Percentiles rank a stretch among this genome's conserved stretches.
These are phyloP conservation scores for Podargus strigoides DNA, from an alignment of 2,797 vertebrate species.

Conservation along the genomic window DNA sequence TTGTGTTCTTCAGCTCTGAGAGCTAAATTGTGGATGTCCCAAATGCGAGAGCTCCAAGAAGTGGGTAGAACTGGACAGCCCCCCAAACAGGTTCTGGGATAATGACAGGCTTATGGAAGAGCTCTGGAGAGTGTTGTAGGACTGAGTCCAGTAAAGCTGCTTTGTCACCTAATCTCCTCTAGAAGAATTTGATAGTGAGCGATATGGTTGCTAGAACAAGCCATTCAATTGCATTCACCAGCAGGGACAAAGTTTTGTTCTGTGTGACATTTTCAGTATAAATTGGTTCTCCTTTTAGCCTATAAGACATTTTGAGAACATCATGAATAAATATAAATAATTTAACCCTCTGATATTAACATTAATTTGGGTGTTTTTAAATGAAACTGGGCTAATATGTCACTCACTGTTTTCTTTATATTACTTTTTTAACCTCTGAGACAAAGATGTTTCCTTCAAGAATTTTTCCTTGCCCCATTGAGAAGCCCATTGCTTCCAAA, in stretches of 20 bases:
- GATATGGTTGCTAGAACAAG: neutral
- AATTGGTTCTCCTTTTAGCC: neutral
- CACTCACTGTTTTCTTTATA: neutral
- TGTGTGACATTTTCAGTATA: neutral
- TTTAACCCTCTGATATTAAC: neutral
- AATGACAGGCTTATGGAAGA: neutral
- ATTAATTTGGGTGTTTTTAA: neutral
- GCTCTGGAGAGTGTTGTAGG: neutral
- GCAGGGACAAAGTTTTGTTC: neutral
- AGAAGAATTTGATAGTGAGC: neutral
- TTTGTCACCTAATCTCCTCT: neutral
- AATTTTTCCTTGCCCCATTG: neutral
- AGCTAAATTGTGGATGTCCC: neutral
- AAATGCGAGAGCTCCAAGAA: neutral
- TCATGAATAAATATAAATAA: neutral
- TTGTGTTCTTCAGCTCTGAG: neutral
- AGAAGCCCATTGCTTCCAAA: neutral
- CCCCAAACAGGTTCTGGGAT: neutral
- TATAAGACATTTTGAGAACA: neutral
- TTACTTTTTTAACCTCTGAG: neutral
- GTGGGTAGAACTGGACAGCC: fast-evolving
- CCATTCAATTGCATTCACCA: neutral
- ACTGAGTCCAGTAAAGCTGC: neutral
- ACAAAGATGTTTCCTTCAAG: neutral
- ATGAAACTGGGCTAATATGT: neutral